phyloP scores from a whole-genome alignment of 2,888 invertebrate species.

The Troides helena region DNA sequence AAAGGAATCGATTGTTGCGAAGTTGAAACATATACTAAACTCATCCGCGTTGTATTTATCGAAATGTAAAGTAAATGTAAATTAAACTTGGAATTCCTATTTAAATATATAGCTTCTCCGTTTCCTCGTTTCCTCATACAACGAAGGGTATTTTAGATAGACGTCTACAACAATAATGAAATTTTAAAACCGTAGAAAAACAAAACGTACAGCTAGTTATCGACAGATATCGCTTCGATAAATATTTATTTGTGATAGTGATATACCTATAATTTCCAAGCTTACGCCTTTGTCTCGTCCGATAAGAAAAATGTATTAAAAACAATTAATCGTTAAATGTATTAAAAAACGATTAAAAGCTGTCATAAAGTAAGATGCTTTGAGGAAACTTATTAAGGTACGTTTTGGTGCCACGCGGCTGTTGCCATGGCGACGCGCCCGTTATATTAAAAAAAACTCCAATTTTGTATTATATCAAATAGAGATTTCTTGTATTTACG shows the following conservation, averaged over 20 bases:
- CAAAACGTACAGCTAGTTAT: slow-evolving; percentile 16
- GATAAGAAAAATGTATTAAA: not conserved
- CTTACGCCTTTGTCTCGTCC: slow-evolving; percentile 14
- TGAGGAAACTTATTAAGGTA: slow-evolving; percentile 28
- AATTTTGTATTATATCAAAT: not conserved
- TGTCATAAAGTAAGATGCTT: not conserved
- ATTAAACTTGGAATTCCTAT: not conserved
- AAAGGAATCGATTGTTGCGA: too few species aligned
- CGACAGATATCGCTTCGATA: slow-evolving; percentile 32
- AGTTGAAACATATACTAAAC: not conserved
- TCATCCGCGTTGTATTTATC: not conserved
- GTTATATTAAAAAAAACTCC: slow-evolving; percentile 32
- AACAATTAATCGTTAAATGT: not conserved
- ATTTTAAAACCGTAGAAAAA: not conserved
- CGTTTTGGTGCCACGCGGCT: slow-evolving; percentile 63
- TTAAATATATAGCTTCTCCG: not conserved
- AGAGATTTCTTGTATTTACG: too few species aligned
- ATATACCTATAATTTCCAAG: slow-evolving; percentile 25
- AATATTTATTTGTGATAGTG: slow-evolving; percentile 30
- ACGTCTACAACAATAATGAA: not conserved
- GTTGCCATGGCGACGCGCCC: slow-evolving; percentile 67
- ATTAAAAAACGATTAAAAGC: too few species aligned
- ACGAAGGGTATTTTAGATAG: not conserved
- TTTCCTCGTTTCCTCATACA: not conserved
- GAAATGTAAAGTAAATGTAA: not conserved